phyloP scores from a whole-genome alignment of 2,888 invertebrate genomes.

The Caenorhabditis sp. region DNA sequence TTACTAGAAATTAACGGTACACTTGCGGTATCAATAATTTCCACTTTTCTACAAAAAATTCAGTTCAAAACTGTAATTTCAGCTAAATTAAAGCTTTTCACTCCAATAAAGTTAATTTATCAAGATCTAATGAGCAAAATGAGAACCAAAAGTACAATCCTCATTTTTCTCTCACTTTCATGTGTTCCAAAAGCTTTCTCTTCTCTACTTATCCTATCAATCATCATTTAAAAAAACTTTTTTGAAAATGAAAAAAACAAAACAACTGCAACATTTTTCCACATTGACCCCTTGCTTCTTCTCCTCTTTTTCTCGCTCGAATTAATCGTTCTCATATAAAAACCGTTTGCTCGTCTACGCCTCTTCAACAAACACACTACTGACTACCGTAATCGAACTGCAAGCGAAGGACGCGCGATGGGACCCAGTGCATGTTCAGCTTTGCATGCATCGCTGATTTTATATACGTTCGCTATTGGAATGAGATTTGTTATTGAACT shows the following conservation, averaged over 20 bases:
- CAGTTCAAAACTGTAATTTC: no score
- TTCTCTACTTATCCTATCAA: not conserved
- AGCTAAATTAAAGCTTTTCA: no score
- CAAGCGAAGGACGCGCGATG: constrained; percentile 22
- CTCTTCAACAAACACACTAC: constrained; percentile 9
- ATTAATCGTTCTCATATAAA: not conserved
- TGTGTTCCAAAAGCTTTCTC: not conserved
- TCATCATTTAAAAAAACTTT: not conserved
- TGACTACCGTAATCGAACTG: constrained; percentile 45
- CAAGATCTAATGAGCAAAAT: no score
- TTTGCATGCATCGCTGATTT: constrained; percentile 5
- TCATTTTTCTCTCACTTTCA: no score
- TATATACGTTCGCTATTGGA: not conserved
- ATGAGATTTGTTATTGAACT: not conserved
- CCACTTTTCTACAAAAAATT: no score
- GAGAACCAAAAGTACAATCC: no score
- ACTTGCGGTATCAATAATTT: no score
- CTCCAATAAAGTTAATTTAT: no score
- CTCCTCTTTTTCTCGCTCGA: not conserved
- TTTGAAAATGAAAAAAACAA: not conserved
- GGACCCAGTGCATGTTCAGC: constrained; percentile 8
- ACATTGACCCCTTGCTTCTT: not conserved
- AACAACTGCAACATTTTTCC: not conserved
- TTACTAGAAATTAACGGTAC: no score
- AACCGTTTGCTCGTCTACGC: constrained; percentile 8